Percentiles rank a stretch among this genome's conserved stretches.
phyloP scores from a whole-genome alignment of 2,888 invertebrate genomes.

The Drosophila kambysellisi region DNA sequence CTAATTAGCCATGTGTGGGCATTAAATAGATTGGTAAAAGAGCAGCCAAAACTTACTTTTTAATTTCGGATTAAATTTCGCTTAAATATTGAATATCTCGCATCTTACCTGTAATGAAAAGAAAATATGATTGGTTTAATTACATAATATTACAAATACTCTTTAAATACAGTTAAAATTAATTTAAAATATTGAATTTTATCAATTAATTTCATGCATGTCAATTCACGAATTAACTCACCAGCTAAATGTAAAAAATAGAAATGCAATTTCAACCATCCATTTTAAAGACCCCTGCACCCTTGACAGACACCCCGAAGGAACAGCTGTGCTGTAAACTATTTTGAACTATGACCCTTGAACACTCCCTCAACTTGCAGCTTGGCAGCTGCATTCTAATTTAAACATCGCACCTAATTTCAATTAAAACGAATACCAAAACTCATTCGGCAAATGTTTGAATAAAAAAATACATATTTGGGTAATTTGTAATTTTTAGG shows the following conservation, averaged over 20 bases:
- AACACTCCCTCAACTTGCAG: slow-evolving; percentile 22
- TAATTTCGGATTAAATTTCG: not conserved
- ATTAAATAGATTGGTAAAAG: not conserved
- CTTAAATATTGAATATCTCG: not conserved
- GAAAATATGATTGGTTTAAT: not conserved
- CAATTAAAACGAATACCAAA: slow-evolving; percentile 51
- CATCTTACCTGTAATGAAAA: slow-evolving; percentile 36
- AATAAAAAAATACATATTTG: slow-evolving; percentile 33
- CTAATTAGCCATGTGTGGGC: slow-evolving; percentile 6
- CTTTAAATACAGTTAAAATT: not conserved
- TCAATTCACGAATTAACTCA: not conserved
- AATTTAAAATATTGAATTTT: not conserved
- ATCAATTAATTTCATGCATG: not conserved
- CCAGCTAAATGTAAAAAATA: not conserved
- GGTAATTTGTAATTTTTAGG: slow-evolving; percentile 62
- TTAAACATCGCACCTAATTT: slow-evolving; percentile 73
- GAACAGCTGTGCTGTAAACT: slow-evolving; percentile 28
- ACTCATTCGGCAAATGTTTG: slow-evolving; percentile 8
- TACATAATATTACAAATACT: not conserved
- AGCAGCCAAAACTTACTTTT: slow-evolving; percentile 2
- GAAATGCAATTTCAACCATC: not conserved
- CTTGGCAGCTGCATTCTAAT: slow-evolving; percentile 22
- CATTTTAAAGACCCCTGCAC: not conserved
- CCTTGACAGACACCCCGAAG: slow-evolving; percentile 2
- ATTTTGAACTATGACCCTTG: not conserved